A percentile compares a stretch with the other conserved stretches of the same genome.
Conservation (phyloP, 2,797 vertebrate genomes). For the Crax fasciolata region DNA sequence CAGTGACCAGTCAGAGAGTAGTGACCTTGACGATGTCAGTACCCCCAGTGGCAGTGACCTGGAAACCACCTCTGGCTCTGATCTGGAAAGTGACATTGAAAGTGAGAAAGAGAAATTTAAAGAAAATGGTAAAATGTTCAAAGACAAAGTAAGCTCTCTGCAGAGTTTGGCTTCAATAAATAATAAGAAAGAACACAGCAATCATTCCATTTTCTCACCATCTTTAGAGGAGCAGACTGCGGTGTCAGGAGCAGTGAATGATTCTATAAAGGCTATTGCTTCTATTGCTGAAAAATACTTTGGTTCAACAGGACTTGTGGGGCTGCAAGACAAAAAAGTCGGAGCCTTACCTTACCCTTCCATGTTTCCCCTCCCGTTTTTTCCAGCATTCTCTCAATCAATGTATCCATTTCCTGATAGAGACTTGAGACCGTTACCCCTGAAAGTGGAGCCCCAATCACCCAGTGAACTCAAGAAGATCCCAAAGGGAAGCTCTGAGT, state of each 20-base stretch:
- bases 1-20: slow-evolving; percentile 98
- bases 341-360: slow-evolving; percentile 95
- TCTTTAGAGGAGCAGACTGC: slow-evolving; percentile 96
- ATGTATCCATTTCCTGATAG: slow-evolving; percentile 97
- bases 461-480: slow-evolving; percentile 92
- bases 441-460: slow-evolving; percentile 92
- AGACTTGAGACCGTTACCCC: slow-evolving; percentile 90
- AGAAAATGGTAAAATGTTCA: slow-evolving; percentile 95
- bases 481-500: slow-evolving; percentile 90
- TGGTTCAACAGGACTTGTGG: slow-evolving; percentile 96
- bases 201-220: slow-evolving; percentile 91
- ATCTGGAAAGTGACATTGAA: slow-evolving; percentile 98
- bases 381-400: slow-evolving; percentile 97
- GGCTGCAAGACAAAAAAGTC: slow-evolving; percentile 98
- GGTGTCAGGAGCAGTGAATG: slow-evolving; percentile 98
- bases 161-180: slow-evolving; percentile 90
- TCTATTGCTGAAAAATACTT: slow-evolving; percentile 99
- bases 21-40: slow-evolving; percentile 97
- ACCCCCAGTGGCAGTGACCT: slow-evolving; percentile 98
- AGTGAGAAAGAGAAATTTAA: slow-evolving; percentile 93
- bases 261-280: slow-evolving; percentile 99
- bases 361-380: slow-evolving; percentile 99
- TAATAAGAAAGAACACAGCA: slow-evolving; percentile 92
- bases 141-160: slow-evolving; percentile 91
- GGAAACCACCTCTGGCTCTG: slow-evolving; percentile 98